Base-by-base conservation (phyloP, 1,140 invertebrate species). In the Drosophila miranda region DNA sequence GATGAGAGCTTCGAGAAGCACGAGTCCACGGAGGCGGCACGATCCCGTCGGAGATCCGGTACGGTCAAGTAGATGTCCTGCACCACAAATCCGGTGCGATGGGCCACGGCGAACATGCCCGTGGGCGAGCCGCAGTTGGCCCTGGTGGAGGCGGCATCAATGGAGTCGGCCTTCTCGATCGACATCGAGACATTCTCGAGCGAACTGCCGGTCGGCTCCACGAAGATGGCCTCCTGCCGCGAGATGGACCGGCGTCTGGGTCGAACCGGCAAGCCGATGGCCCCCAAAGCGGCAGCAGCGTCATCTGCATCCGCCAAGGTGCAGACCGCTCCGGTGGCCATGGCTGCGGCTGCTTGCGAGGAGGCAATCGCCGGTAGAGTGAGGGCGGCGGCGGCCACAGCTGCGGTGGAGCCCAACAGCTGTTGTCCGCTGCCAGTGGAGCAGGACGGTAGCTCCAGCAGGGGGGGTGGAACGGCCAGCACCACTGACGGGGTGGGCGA, bases 11-110 rank as follows among this genome's bases (percentile, higher is more conserved):
- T 96, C 28, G 94, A 93, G 76, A 95, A 94, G 77, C 95, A 96
- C 2, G 96, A 96, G 87, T 97, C 96, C 2, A 97, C 95, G 0
- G 96, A 96, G 2, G 96, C 96, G 3, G 96, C 96, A 0, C 96
- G 93, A 78, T 97, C 96, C 1, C 96, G 92, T 75, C 95, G 95
- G 55, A 96, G 90, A 75, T 96, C 95, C 1, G 95, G 96, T n/a
- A 96, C 95, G 13, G 95, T 94, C 1, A 96, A 91, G 81, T 96
- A 97, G 55, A 96, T 96, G 78, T 96, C 95, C 19, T 94, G 92
- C 0, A 94, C 94, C 42, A 86, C 78, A 11, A 89, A 76, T 0
- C 67, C 59, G 11, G 55, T 66, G 50, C 82, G 86, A 52, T 86
- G 79, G 6, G 19, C 53, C 2, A 55, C 55, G 0, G 30, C 52